phyloP scores from a whole-genome alignment of 2,797 vertebrate species.

The Myiothlypis coronata region DNA sequence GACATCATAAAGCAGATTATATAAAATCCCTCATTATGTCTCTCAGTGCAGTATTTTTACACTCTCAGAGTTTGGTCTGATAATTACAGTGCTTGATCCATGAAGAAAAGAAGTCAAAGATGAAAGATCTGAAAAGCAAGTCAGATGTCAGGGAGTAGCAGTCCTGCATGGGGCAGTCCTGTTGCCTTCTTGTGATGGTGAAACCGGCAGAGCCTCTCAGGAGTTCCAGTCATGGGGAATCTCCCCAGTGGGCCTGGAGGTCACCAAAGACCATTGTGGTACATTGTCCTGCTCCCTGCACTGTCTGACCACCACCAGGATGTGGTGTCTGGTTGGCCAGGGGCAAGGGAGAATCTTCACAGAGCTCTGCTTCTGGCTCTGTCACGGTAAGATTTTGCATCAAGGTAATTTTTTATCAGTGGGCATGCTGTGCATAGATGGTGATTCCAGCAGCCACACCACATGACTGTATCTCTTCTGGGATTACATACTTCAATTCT shows the following conservation, averaged over 20 bases:
- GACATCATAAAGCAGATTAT: not conserved
- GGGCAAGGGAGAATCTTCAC: not conserved
- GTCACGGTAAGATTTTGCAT: not conserved
- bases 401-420: not conserved
- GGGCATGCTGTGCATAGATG: not conserved
- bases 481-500: not conserved
- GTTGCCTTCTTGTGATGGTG: not conserved
- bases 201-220: not conserved
- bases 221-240: not conserved
- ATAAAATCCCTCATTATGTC: not conserved
- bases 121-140: not conserved
- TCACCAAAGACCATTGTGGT: not conserved
- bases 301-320: accelerated
- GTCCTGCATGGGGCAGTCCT: not conserved
- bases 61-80: not conserved
- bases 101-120: not conserved
- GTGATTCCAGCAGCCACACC: not conserved
- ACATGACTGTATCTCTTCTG: not conserved
- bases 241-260: not conserved
- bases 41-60: not conserved
- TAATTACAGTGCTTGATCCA: not conserved
- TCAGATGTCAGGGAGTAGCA: not conserved
- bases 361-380: not conserved
- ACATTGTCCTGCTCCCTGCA: accelerated
- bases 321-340: not conserved